A percentile compares a stretch with the other conserved stretches of the same genome.
Evolutionary conservation across 2,113 vertebrate species (phyloP).

Genomic region (Nothocercus nigrocapillus): DNA sequence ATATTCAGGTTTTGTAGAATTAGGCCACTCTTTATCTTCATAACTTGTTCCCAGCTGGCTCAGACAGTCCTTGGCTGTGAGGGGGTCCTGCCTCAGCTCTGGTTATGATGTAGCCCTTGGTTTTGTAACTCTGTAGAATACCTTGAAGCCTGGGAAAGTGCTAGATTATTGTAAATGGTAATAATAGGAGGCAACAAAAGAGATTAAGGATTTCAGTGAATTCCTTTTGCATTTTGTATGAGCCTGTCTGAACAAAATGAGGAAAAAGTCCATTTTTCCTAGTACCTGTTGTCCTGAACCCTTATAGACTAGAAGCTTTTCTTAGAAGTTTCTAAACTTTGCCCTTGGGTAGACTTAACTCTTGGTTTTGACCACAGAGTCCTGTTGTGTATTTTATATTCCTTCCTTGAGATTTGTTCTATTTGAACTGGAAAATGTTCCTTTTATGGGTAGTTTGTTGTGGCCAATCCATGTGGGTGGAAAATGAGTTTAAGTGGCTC

Average conservation of each 20-base stretch:
- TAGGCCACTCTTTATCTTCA: not conserved
- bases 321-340: not conserved
- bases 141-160: not conserved
- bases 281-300: not conserved
- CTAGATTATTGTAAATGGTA: not conserved
- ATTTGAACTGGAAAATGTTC: not conserved
- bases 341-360: not conserved
- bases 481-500: constrained; percentile 38
- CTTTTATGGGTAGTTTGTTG: not conserved
- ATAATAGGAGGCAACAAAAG: not conserved
- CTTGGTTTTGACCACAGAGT: not conserved
- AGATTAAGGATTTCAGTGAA: not conserved
- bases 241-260: not conserved
- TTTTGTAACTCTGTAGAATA: not conserved
- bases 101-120: not conserved
- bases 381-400: not conserved
- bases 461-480: not conserved
- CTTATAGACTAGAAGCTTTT: not conserved
- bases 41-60: not conserved
- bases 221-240: not conserved
- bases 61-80: rapidly evolving
- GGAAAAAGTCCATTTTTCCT: not conserved
- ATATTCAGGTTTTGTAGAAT: not conserved
- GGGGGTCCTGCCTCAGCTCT: not conserved
- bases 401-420: not conserved